Evolutionary conservation across 2,113 vertebrate genomes (phyloP).

Genomic region (Ophthalmolycus amberensis): DNA sequence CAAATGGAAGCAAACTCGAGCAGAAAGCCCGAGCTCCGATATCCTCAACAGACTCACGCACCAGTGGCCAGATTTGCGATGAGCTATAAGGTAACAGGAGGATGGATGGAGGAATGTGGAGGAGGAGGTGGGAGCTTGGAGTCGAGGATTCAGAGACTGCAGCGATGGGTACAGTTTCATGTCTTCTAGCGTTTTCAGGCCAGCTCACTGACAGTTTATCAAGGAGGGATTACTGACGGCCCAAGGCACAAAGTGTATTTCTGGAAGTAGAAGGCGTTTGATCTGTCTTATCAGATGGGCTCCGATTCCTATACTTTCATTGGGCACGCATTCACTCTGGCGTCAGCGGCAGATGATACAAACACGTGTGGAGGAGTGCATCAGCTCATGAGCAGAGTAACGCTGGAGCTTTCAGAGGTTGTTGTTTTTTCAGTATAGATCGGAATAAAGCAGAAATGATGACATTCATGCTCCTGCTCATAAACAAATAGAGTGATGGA

Average conservation of each 20-base stretch:
- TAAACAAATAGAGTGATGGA: neutral
- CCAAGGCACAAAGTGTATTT: conserved; percentile 49
- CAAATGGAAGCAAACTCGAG: conserved; percentile 37
- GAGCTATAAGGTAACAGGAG: conserved; percentile 1
- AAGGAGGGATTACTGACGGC: conserved; percentile 51
- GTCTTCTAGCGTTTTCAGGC: conserved; percentile 26
- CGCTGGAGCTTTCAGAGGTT: neutral
- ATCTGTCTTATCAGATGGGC: conserved; percentile 52
- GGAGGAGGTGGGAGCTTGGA: neutral
- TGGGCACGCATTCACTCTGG: neutral
- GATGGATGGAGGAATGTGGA: neutral
- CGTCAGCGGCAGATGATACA: conserved; percentile 25
- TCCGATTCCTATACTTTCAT: conserved; percentile 7
- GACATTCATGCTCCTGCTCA: neutral
- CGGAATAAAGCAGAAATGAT: neutral
- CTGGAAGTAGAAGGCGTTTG: conserved; percentile 46
- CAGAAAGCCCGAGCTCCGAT: conserved; percentile 42
- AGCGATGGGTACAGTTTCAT: conserved; percentile 2
- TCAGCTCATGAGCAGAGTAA: conserved; percentile 5
- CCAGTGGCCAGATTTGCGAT: conserved; percentile 24
- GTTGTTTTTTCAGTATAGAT: neutral
- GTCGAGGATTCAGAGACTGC: conserved; percentile 12
- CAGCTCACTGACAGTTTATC: conserved; percentile 40
- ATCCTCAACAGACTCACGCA: conserved; percentile 4
- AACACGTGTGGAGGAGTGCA: conserved; percentile 23